A percentile compares a stretch with the other conserved stretches of the same genome.
These are phyloP conservation scores for Zaprionus lineosus DNA, from an alignment of 2,888 invertebrate species.

Conservation along the genomic window DNA sequence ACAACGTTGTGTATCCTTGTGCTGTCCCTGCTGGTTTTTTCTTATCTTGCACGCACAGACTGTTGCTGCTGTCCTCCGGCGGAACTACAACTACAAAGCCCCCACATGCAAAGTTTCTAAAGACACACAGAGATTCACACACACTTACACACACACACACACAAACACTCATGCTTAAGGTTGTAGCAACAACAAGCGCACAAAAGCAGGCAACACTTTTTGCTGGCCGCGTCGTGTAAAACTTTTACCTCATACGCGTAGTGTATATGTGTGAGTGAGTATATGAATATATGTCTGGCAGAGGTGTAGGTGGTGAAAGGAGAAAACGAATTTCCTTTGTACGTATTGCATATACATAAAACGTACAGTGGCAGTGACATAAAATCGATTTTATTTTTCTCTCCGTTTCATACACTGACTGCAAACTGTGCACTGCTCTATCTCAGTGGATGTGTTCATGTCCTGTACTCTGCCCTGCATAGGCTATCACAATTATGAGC, in stretches of 20 bases:
- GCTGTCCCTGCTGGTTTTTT: constrained; percentile 33
- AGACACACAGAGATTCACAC: not conserved
- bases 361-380: constrained; percentile 62
- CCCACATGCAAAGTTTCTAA: constrained; percentile 71
- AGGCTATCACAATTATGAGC: constrained; percentile 53
- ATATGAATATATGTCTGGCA: no score
- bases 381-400: constrained; percentile 74
- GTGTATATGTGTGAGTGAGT: no score
- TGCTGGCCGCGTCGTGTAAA: constrained; percentile 38
- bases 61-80: constrained; percentile 26
- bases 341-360: constrained; percentile 52
- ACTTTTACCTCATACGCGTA: constrained; percentile 59
- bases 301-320: no score
- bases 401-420: constrained; percentile 20
- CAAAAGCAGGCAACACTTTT: constrained; percentile 48
- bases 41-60: constrained; percentile 70
- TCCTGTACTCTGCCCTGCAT: constrained; percentile 31
- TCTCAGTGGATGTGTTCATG: not conserved
- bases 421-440: constrained; percentile 9
- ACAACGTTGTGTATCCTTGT: constrained; percentile 10
- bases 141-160: not conserved
- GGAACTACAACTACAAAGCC: constrained; percentile 22
- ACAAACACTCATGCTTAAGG: not conserved
- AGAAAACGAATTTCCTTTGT: constrained; percentile 45
- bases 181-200: constrained; percentile 5